These are phyloP conservation scores for Cephalopholis sonnerati DNA, from an alignment of 2,113 vertebrate species.

Conservation along the genomic window DNA sequence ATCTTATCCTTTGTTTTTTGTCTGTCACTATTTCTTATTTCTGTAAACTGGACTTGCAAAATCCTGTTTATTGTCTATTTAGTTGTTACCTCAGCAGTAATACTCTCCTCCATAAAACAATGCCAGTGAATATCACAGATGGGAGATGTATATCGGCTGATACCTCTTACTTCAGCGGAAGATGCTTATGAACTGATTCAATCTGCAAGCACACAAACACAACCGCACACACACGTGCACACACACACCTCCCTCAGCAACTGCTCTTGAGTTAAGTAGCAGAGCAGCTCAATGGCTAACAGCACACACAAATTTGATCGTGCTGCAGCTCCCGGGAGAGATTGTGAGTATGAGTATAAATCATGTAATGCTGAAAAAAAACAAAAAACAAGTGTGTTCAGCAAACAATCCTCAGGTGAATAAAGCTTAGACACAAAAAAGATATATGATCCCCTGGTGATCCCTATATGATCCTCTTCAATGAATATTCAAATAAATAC, in stretches of 20 bases:
- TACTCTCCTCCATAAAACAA: constrained; percentile 40
- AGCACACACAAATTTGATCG: constrained; percentile 49
- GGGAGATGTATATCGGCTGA: constrained; percentile 41
- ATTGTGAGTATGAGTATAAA: constrained; percentile 47
- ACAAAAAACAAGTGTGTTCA: constrained; percentile 11
- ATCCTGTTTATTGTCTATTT: constrained; percentile 17
- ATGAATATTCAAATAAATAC: constrained; percentile 58
- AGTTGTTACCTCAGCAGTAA: constrained; percentile 31
- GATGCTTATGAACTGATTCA: constrained; percentile 59
- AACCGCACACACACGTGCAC: not conserved
- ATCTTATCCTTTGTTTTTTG: not conserved
- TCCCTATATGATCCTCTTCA: constrained; percentile 14
- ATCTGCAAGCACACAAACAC: constrained; percentile 23
- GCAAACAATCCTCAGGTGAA: constrained; percentile 53
- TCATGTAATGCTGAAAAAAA: constrained; percentile 33
- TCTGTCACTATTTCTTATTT: not conserved
- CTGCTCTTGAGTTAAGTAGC: constrained; percentile 29
- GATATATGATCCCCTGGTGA: not conserved
- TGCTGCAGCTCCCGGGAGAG: constrained; percentile 43
- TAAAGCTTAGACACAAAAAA: constrained; percentile 13
- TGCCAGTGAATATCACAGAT: constrained; percentile 39
- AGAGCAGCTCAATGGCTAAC: constrained; percentile 27
- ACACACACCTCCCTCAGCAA: constrained; percentile 6
- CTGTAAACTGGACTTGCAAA: constrained; percentile 2
- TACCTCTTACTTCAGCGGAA: constrained; percentile 36